Percentiles rank a stretch among this genome's conserved stretches.
Conservation (phyloP, 2,113 vertebrate genomes). For the Gavia stellata region DNA sequence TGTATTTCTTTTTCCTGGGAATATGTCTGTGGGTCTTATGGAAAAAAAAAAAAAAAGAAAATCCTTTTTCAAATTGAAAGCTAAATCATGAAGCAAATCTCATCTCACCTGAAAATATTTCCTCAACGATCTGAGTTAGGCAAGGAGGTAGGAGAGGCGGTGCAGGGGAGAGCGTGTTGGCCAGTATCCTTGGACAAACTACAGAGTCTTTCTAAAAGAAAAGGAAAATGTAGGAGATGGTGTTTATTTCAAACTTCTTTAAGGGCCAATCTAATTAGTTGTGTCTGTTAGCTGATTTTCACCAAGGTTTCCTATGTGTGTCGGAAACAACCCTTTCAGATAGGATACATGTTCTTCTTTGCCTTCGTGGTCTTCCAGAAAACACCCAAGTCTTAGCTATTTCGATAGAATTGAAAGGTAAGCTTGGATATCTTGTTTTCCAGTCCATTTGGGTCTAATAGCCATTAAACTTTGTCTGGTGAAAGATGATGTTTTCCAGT, state of each 20-base stretch:
- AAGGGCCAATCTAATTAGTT: neutral
- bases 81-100: neutral
- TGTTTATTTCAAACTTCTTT: neutral
- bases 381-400: neutral
- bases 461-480: neutral
- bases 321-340: neutral
- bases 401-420: neutral
- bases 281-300: neutral
- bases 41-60: neutral
- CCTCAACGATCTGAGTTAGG: neutral
- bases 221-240: neutral
- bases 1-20: neutral
- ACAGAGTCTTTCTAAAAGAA: neutral
- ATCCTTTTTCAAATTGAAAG: neutral
- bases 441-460: neutral
- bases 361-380: neutral
- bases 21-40: neutral
- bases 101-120: neutral
- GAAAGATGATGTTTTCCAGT: neutral
- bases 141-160: neutral
- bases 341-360: neutral
- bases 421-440: neutral
- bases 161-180: neutral
- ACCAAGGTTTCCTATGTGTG: neutral
- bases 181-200: neutral